These are phyloP conservation scores for Nerophis ophidion DNA, from an alignment of 2,113 vertebrate species.

Conservation along the genomic window DNA sequence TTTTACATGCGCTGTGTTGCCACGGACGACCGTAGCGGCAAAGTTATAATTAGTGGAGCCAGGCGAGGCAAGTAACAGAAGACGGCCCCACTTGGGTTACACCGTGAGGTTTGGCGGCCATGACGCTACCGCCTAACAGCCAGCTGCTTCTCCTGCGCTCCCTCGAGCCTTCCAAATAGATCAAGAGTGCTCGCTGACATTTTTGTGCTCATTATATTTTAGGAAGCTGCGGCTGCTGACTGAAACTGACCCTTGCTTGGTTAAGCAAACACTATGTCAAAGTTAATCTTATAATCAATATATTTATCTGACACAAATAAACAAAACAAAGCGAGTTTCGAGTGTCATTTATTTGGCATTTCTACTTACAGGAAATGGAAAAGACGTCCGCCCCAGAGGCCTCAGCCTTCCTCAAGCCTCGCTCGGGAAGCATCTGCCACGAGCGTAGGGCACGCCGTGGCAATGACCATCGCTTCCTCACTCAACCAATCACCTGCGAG, in stretches of 20 bases:
- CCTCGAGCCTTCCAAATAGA: slow-evolving; percentile 31
- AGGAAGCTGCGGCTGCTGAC: background rate
- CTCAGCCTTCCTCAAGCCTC: slow-evolving; percentile 62
- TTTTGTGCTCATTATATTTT: slow-evolving; percentile 22
- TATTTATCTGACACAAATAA: background rate
- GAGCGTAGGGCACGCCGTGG: slow-evolving; percentile 61
- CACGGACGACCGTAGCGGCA: slow-evolving; percentile 36
- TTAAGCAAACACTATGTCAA: background rate
- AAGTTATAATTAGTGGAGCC: slow-evolving; percentile 62
- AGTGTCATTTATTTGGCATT: background rate
- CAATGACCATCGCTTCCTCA: slow-evolving; percentile 63
- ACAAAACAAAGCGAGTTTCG: no score
- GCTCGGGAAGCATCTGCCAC: slow-evolving; percentile 39
- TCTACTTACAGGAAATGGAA: slow-evolving; percentile 67
- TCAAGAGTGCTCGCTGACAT: slow-evolving; percentile 21
- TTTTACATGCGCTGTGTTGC: slow-evolving; percentile 22
- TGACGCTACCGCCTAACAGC: slow-evolving; percentile 24
- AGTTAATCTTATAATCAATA: background rate
- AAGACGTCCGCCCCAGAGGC: slow-evolving; percentile 59
- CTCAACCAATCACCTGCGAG: slow-evolving; percentile 71
- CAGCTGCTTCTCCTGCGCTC: slow-evolving; percentile 10
- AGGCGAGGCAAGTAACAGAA: slow-evolving; percentile 54
- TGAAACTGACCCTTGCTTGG: no score
- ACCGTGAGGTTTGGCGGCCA: slow-evolving; percentile 38
- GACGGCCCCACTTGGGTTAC: slow-evolving; percentile 56